These are phyloP conservation scores for Notodonta ziczac DNA, from an alignment of 2,888 invertebrate genomes.

Conservation along the genomic window DNA sequence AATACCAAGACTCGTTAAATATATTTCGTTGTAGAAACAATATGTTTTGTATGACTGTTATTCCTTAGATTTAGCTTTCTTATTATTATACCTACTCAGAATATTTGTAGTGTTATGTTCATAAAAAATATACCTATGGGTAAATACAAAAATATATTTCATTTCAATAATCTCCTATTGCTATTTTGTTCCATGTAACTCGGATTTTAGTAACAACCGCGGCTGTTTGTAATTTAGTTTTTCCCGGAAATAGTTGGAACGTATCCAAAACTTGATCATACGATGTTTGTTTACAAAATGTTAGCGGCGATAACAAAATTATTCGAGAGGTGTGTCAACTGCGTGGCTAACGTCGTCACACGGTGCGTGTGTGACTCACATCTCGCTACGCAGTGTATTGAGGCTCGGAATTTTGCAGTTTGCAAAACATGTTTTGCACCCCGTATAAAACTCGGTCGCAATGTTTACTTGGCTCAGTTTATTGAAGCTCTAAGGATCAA, in stretches of 20 bases:
- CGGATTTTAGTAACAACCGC: neutral
- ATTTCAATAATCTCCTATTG: neutral
- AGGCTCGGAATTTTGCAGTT: neutral
- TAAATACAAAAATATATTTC: neutral
- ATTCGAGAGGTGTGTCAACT: slow-evolving; percentile 53
- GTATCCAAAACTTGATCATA: slow-evolving; percentile 61
- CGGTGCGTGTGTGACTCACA: neutral
- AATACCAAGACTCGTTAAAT: slow-evolving; percentile 2
- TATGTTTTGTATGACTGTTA: neutral
- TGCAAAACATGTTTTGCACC: slow-evolving; percentile 4
- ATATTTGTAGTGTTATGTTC: slow-evolving; percentile 5
- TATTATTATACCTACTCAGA: neutral
- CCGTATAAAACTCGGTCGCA: neutral
- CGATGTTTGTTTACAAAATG: slow-evolving; percentile 68
- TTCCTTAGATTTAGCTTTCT: neutral
- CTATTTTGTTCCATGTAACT: slow-evolving; percentile 8
- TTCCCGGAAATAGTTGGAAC: slow-evolving; percentile 47
- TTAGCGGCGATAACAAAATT: slow-evolving; percentile 42
- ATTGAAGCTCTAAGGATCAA: neutral
- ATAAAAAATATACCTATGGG: slow-evolving; percentile 2
- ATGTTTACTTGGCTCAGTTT: neutral
- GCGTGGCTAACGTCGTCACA: neutral
- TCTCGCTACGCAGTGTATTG: slow-evolving; percentile 4
- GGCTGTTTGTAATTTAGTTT: slow-evolving; percentile 13
- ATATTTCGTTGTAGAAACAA: neutral